phyloP scores from a whole-genome alignment of 2,113 vertebrate genomes.

The Bettongia penicillata region DNA sequence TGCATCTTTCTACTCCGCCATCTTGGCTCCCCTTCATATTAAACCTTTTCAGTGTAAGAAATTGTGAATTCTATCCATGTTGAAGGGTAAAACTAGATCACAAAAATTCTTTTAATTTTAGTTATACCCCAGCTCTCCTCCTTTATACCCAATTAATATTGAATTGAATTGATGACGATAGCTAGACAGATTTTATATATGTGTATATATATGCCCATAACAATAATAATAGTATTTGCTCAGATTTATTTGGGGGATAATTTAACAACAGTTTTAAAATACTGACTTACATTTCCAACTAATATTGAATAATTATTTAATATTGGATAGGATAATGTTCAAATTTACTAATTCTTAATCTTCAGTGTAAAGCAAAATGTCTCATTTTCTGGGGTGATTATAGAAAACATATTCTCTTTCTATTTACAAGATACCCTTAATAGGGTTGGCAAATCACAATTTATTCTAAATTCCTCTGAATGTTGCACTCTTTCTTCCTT shows the following conservation, averaged over 20 bases:
- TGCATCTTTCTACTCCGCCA: too few relatives aligned
- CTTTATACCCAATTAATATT: background rate
- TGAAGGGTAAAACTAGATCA: background rate
- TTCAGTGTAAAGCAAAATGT: background rate
- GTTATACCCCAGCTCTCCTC: background rate
- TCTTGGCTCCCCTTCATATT: too few relatives aligned
- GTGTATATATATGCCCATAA: background rate
- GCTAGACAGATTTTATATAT: background rate
- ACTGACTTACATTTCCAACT: background rate
- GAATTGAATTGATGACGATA: background rate
- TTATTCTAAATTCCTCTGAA: background rate
- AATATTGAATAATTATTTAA: background rate
- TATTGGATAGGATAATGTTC: background rate
- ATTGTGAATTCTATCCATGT: background rate
- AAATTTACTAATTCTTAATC: background rate
- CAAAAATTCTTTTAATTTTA: background rate
- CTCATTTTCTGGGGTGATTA: background rate
- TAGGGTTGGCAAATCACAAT: background rate
- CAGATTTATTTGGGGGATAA: background rate
- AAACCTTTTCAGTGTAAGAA: background rate
- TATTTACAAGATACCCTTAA: background rate
- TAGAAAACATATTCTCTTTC: background rate
- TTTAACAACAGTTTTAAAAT: background rate
- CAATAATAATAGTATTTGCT: background rate
- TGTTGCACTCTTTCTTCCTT: background rate